These are phyloP conservation scores for Pseudomyrmex dendroicus DNA, from an alignment of 1,140 invertebrate genomes.

Conservation along the genomic window DNA sequence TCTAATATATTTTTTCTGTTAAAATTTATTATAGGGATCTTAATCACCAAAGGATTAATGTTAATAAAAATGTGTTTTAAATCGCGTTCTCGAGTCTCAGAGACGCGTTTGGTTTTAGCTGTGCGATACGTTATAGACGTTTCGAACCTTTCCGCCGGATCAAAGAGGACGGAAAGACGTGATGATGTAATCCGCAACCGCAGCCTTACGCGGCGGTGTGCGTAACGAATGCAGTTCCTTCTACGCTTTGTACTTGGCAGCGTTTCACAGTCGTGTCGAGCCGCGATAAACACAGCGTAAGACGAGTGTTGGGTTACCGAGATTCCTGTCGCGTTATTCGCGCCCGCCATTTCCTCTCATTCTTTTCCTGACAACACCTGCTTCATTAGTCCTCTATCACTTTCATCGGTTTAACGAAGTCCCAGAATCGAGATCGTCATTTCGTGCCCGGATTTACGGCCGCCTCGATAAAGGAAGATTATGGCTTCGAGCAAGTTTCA, in stretches of 20 bases:
- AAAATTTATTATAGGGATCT: no score
- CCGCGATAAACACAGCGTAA: slow-evolving; percentile 60
- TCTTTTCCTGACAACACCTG: slow-evolving; percentile 57
- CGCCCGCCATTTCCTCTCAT: slow-evolving; percentile 16
- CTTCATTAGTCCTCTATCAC: slow-evolving; percentile 56
- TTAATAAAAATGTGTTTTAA: background rate
- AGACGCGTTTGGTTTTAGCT: background rate
- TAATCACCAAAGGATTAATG: no score
- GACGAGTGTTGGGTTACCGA: slow-evolving; percentile 49
- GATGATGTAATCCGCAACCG: slow-evolving; percentile 38
- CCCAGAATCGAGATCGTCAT: slow-evolving; percentile 50
- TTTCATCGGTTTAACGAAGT: slow-evolving; percentile 46
- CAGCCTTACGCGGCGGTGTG: slow-evolving; percentile 22
- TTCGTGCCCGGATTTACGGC: slow-evolving; percentile 51
- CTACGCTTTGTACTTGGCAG: slow-evolving; percentile 49
- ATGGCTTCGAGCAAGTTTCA: slow-evolving; percentile 52
- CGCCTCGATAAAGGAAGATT: slow-evolving; percentile 57
- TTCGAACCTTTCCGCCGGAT: background rate
- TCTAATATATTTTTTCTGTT: background rate
- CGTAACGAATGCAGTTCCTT: slow-evolving; percentile 61
- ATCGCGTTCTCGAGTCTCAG: no score
- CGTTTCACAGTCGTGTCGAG: slow-evolving; percentile 39
- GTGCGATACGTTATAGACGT: background rate
- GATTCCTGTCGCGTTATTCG: slow-evolving; percentile 38
- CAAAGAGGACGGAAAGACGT: slow-evolving; percentile 11